These are phyloP conservation scores for Cryptosula pallasiana DNA, from an alignment of 2,888 invertebrate species.

Conservation along the genomic window DNA sequence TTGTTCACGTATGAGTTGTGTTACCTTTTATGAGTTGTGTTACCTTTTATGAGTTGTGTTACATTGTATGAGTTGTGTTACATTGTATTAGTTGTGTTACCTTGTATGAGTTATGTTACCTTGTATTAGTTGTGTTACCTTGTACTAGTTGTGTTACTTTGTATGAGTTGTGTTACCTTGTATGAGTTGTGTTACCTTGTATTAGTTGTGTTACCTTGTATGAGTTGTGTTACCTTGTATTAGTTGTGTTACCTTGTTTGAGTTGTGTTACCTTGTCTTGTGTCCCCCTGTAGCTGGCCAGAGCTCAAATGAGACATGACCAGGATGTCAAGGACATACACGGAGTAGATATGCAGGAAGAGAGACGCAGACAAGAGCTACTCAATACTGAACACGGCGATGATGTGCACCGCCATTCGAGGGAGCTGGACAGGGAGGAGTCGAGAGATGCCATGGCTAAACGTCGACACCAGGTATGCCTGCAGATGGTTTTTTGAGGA, in stretches of 20 bases:
- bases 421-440: background rate
- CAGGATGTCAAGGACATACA: slow-evolving; percentile 8
- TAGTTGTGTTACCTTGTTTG: background rate
- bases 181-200: background rate
- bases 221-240: background rate
- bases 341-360: slow-evolving; percentile 8
- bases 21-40: no score
- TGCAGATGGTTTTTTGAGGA: no score
- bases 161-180: no score
- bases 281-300: background rate
- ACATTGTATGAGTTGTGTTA: no score
- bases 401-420: background rate
- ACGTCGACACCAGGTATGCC: slow-evolving; percentile 19
- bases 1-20: no score
- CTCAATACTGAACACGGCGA: background rate
- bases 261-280: no score
- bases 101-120: no score
- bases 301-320: slow-evolving; percentile 16
- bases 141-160: no score
- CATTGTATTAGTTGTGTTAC: no score
- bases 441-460: background rate
- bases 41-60: no score
- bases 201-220: no score
- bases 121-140: no score
- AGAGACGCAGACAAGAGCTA: background rate